phyloP scores from a whole-genome alignment of 2,797 vertebrate species.

The Anas flavirostris region DNA sequence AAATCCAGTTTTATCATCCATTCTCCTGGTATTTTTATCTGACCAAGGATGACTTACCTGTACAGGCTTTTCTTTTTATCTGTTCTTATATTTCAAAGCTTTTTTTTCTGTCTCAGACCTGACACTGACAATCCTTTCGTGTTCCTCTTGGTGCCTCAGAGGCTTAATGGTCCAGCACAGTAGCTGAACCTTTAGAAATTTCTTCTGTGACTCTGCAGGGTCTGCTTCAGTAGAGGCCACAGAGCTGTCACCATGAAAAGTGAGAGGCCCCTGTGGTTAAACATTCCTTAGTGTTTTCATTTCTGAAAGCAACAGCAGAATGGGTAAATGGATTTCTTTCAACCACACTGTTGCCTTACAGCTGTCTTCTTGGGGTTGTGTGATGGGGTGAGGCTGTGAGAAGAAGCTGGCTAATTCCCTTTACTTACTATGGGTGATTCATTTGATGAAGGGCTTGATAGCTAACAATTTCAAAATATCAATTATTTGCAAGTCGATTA shows the following conservation, averaged over 20 bases:
- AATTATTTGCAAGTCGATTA: background rate
- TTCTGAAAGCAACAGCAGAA: conserved; percentile 18
- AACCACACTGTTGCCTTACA: background rate
- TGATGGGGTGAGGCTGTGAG: background rate
- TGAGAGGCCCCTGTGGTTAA: conserved; percentile 6
- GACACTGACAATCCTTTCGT: conserved; percentile 61
- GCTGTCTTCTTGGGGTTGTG: background rate
- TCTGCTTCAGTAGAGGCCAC: background rate
- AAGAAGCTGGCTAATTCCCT: background rate
- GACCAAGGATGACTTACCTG: conserved; percentile 10
- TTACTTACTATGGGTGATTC: background rate
- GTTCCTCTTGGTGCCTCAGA: conserved; percentile 54
- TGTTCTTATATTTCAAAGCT: conserved; percentile 63
- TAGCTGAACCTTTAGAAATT: conserved; percentile 47
- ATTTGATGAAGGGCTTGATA: background rate
- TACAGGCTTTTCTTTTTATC: conserved; percentile 63
- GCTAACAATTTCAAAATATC: background rate
- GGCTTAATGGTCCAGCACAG: conserved; percentile 52
- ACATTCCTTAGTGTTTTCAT: conserved; percentile 8
- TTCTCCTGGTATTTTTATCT: conserved; percentile 52
- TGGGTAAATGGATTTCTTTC: conserved; percentile 22
- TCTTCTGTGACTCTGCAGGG: conserved; percentile 1
- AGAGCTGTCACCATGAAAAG: background rate
- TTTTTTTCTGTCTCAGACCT: conserved; percentile 54
- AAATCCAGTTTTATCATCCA: conserved; percentile 11